Conservation (phyloP, 1,140 invertebrate genomes). For the Drosophila biarmipes region DNA sequence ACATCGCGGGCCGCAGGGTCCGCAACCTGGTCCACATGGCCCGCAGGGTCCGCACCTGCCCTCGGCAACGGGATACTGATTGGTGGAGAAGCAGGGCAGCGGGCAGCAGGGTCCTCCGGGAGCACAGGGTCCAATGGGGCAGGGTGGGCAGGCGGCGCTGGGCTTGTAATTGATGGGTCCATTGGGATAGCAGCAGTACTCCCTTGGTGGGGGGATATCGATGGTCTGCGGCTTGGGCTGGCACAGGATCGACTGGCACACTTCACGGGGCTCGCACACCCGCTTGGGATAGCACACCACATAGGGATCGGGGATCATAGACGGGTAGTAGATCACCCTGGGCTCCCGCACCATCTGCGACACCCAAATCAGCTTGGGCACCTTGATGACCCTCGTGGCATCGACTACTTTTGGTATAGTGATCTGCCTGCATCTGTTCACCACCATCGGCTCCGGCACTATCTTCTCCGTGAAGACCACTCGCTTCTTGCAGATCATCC, state of each 20-base stretch:
- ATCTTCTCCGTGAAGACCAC: conserved; percentile 77
- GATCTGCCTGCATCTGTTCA: conserved; percentile 73
- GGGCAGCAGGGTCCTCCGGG: conserved; percentile 68
- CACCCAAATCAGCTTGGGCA: conserved; percentile 78
- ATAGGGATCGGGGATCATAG: conserved; percentile 79
- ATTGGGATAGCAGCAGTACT: conserved; percentile 80
- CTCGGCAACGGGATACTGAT: conserved; percentile 72
- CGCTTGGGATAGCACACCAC: conserved; percentile 80
- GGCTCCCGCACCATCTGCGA: conserved; percentile 81
- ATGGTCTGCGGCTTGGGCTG: conserved; percentile 80
- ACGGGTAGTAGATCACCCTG: conserved; percentile 75
- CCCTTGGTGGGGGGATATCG: conserved; percentile 75
- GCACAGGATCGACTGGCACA: conserved; percentile 78
- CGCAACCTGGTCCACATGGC: conserved; percentile 74
- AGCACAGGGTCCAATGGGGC: conserved; percentile 68
- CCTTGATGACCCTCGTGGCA: conserved; percentile 72
- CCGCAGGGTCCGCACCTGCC: conserved; percentile 71
- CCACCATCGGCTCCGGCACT: conserved; percentile 77
- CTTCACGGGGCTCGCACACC: conserved; percentile 73
- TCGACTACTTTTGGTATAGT: conserved; percentile 79
- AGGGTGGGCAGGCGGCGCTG: conserved; percentile 75
- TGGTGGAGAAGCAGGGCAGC: conserved; percentile 71
- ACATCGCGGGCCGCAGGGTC: conserved; percentile 36
- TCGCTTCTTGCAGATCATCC: conserved; percentile 77
- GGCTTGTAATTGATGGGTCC: conserved; percentile 79